These are phyloP conservation scores for Calephelis virginiensis DNA, from an alignment of 1,140 invertebrate genomes.

Conservation along the genomic window DNA sequence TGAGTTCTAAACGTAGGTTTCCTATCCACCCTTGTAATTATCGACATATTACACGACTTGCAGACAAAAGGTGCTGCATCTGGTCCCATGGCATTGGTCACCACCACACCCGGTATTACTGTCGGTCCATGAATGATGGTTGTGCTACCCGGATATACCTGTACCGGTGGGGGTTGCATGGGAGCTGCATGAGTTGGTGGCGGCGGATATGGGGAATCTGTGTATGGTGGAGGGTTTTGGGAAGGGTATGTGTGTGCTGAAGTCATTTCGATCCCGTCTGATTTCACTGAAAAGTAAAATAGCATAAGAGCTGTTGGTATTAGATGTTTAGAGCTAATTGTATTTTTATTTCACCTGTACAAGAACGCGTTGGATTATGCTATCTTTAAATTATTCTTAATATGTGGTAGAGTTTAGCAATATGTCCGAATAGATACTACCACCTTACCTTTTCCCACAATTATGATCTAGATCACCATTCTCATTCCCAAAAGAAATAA, in stretches of 20 bases:
- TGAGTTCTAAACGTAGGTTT: constrained; percentile 79
- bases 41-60: constrained; percentile 75
- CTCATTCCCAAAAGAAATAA: too few relatives aligned
- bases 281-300: neutral
- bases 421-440: too few relatives aligned
- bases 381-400: too few relatives aligned
- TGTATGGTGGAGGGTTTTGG: constrained; percentile 1
- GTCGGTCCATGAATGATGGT: constrained; percentile 32
- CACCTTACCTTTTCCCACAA: too few relatives aligned
- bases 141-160: constrained; percentile 20
- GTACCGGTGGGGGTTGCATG: neutral
- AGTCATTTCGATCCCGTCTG: neutral
- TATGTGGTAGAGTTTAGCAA: too few relatives aligned
- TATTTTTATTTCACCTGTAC: too few relatives aligned
- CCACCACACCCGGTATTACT: constrained; percentile 27
- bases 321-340: too few relatives aligned
- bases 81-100: constrained; percentile 58
- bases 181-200: neutral
- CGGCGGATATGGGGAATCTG: neutral
- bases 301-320: neutral
- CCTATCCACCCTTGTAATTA: constrained; percentile 72
- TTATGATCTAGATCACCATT: too few relatives aligned
- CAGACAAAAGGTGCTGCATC: constrained; percentile 66
- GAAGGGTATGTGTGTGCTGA: neutral
- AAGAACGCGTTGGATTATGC: too few relatives aligned